Evolutionary conservation across 2,888 invertebrate species (phyloP), one percentile per base, ranked within the genome.

Genomic region (Andrena minutula): DNA sequence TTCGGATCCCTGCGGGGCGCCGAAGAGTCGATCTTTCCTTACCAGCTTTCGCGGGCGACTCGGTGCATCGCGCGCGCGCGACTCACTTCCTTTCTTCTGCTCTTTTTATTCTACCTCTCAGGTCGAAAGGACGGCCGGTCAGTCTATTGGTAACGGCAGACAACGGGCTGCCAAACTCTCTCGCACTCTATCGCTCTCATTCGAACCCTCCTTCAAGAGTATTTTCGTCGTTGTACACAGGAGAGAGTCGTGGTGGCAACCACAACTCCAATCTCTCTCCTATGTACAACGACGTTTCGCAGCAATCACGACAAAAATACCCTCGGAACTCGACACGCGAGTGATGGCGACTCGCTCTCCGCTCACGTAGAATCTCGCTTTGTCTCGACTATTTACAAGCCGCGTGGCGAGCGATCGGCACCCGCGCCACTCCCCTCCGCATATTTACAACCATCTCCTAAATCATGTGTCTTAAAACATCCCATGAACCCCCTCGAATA

Each of bases 91-190:
- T 20, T 26, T 53, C 4, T 60, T 74, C 49, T 12, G 7, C 26
- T 49, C 26, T 23, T n/a, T 30, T 56, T 66, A 51, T 51, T 66
- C 20, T 49, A 23, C n/a, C 51, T 69, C 60, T 56, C 66, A 65
- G 56, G 58, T 75, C 72, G 77, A 70, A 84, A 85, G 88, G 88
- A 88, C 88, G 88, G 85, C 89, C 85, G 82, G 78, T 90, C 91
- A 90, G 90, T 90, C 90, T 91, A 87, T 88, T 82, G 83, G 83
- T 88, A 90, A 88, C 69, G 88, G 89, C 89, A 83, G 82, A 41
- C 70, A 26, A 75, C 56, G 75, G 75, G 76, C 76, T 77, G 75
- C 75, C 72, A 23, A 23, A 28, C 30, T 12, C 72, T 61, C 64
- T 78, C 41, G 26, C 49, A 32, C 20, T 69, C 73, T 53, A 68